Conservation (phyloP, 2,113 vertebrate species). For the Paramormyrops kingsleyae region DNA sequence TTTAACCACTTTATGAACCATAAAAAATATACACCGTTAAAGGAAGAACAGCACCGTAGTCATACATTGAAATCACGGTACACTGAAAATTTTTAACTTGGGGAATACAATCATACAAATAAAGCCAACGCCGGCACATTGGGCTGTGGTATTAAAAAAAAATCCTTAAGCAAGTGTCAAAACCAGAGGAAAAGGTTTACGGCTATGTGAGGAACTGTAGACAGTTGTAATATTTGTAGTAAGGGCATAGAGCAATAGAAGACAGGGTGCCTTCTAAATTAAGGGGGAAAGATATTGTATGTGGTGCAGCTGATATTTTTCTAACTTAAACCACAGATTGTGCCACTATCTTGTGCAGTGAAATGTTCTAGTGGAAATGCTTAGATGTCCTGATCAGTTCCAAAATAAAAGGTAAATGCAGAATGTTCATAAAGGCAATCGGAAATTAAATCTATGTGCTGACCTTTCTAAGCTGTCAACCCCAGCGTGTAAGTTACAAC, state of each 20-base stretch:
- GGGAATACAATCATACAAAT: not conserved
- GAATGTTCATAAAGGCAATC: not conserved
- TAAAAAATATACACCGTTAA: not conserved
- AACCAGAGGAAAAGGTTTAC: not conserved
- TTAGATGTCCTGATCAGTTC: not conserved
- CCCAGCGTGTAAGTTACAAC: not conserved
- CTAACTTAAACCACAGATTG: not conserved
- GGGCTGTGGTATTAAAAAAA: not conserved
- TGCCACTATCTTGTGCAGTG: not conserved
- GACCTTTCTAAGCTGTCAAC: not conserved
- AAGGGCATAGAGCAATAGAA: not conserved
- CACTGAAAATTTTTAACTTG: not conserved
- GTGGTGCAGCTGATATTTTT: not conserved
- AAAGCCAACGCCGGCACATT: not conserved
- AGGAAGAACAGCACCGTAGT: not conserved
- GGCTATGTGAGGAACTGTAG: not conserved
- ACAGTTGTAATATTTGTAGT: not conserved
- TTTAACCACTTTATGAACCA: not conserved
- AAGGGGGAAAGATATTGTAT: not conserved
- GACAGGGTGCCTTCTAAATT: not conserved
- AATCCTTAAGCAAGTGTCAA: not conserved
- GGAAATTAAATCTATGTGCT: not conserved
- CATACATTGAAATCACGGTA: not conserved
- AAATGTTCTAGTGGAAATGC: not conserved
- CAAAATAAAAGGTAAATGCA: not conserved